Conservation (phyloP, 1,140 invertebrate genomes). For the Nebria ingens region DNA sequence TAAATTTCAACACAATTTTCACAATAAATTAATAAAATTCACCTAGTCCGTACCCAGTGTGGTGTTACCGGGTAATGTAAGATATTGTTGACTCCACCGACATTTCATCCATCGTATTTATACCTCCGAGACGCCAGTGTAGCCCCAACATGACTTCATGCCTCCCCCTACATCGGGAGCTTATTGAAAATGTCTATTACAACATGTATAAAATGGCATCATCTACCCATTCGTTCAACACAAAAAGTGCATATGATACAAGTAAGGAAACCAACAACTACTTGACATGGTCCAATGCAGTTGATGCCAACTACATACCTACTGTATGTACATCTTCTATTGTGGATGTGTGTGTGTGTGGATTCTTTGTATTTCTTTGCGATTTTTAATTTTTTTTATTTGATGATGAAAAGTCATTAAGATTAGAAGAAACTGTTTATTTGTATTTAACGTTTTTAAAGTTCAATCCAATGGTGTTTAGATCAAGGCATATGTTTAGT, state of each 20-base stretch:
- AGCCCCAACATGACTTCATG: not conserved
- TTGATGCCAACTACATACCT: constrained; percentile 1
- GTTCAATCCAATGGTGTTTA: too few relatives aligned
- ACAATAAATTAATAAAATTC: not conserved
- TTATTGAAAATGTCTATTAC: constrained; percentile 9
- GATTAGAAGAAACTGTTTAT: too few relatives aligned
- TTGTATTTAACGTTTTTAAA: too few relatives aligned
- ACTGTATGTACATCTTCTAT: too few relatives aligned
- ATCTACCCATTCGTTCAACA: not conserved
- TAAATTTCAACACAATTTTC: too few relatives aligned
- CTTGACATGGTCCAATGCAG: not conserved
- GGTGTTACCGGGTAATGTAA: not conserved
- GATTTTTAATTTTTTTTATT: too few relatives aligned
- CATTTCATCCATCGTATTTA: not conserved
- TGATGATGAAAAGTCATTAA: too few relatives aligned
- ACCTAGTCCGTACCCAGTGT: not conserved
- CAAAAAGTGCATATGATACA: not conserved
- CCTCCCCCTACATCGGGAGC: not conserved
- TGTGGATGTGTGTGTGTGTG: too few relatives aligned
- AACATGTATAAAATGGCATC: constrained; percentile 8
- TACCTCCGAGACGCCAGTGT: not conserved
- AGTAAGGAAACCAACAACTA: too few relatives aligned
- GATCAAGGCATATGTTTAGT: too few relatives aligned
- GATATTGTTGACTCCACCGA: not conserved
- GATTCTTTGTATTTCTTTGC: not conserved